Conservation (phyloP, 2,113 vertebrate genomes). For the Dinomys branickii region DNA sequence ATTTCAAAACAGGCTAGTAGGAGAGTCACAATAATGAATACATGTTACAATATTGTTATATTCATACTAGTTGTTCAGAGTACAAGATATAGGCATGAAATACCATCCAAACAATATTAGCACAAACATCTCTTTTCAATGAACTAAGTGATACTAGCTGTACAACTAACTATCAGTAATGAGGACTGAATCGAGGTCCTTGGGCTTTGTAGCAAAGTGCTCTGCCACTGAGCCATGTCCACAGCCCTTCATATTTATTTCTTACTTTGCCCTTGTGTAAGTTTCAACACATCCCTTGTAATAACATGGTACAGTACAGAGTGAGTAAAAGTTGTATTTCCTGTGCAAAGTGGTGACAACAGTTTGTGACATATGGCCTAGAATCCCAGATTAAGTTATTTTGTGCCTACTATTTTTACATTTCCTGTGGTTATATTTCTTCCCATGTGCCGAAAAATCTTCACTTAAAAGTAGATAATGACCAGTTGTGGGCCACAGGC, state of each 20-base stretch:
- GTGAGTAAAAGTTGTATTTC: background rate
- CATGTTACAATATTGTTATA: background rate
- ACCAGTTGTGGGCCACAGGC: background rate
- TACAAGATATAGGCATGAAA: background rate
- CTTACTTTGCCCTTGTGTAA: background rate
- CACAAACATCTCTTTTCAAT: background rate
- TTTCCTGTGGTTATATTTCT: background rate
- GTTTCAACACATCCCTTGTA: background rate
- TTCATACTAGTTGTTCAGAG: background rate
- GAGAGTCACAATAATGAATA: background rate
- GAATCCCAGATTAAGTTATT: background rate
- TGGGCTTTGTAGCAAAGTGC: background rate
- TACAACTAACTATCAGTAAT: background rate
- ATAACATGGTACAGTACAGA: background rate
- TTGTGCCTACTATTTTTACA: background rate
- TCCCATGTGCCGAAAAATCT: background rate
- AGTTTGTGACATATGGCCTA: background rate
- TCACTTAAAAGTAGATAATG: conserved; percentile 51
- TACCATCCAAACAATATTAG: background rate
- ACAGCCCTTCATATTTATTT: background rate
- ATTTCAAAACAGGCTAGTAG: background rate
- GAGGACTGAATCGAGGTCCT: background rate
- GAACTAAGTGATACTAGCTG: background rate
- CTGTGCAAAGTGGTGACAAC: background rate
- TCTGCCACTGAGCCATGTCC: background rate